These are phyloP conservation scores for Cantharis lateralis DNA, from an alignment of 2,888 invertebrate species.

Conservation along the genomic window DNA sequence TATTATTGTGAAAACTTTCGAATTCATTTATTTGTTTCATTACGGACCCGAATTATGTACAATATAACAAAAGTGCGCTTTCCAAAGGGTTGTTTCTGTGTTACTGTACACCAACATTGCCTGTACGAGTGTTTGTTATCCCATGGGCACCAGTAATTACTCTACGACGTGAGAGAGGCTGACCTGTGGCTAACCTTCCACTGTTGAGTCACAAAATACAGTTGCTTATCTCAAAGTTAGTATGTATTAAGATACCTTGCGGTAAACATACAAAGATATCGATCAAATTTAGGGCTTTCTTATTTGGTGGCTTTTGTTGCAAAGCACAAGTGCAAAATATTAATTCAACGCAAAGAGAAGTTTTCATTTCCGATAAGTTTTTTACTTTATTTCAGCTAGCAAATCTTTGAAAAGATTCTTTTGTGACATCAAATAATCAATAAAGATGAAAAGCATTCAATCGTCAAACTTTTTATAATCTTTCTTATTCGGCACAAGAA, in stretches of 20 bases:
- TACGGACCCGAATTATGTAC: constrained; percentile 12
- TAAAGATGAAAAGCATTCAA: constrained; percentile 30
- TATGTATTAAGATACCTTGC: constrained; percentile 17
- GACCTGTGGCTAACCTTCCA: constrained; percentile 31
- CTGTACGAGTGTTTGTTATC: constrained; percentile 26
- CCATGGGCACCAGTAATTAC: constrained; percentile 32
- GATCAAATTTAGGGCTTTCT: constrained; percentile 7
- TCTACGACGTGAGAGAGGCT: constrained; percentile 27
- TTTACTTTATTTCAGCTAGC: constrained; percentile 17
- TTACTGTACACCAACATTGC: constrained; percentile 1
- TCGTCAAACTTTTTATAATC: constrained; percentile 31
- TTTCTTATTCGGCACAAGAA: constrained; percentile 27
- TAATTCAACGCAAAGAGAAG: constrained; percentile 15
- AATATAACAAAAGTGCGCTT: constrained; percentile 22
- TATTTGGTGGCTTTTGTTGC: constrained; percentile 2
- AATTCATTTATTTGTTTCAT: background rate
- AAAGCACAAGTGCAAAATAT: constrained; percentile 11
- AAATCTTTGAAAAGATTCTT: constrained; percentile 23
- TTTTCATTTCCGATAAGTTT: constrained; percentile 7
- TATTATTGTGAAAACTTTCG: background rate
- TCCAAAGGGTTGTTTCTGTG: constrained; percentile 13
- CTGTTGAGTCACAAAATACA: constrained; percentile 22
- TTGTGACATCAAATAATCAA: constrained; percentile 26
- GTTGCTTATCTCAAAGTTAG: constrained; percentile 15
- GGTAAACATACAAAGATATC: constrained; percentile 11